Conservation (phyloP, 37 sponge, comb jelly and placozoan species). For the Halichondria panicea region DNA sequence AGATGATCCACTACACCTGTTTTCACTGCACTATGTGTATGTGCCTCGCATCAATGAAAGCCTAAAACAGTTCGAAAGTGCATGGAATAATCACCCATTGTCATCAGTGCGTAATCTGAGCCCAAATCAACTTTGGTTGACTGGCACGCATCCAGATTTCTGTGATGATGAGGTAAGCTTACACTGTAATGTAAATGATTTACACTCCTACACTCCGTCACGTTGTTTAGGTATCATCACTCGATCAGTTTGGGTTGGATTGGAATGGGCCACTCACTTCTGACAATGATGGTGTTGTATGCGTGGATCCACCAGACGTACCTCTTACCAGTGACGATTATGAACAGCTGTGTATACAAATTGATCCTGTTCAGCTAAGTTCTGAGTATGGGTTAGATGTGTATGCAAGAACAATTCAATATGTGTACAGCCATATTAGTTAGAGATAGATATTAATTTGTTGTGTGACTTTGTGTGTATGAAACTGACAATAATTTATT, state of each 20-base stretch:
- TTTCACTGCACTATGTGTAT: constrained; percentile 46
- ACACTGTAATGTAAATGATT: too few relatives aligned
- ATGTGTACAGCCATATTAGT: background rate
- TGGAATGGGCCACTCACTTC: constrained; percentile 26
- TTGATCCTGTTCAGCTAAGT: background rate
- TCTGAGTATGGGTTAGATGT: constrained; percentile 9
- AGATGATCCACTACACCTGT: constrained; percentile 32
- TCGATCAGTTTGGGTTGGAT: constrained; percentile 15
- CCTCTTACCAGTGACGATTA: constrained; percentile 19
- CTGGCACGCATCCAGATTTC: background rate
- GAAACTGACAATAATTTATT: too few relatives aligned
- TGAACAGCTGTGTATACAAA: background rate
- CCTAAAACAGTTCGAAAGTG: background rate
- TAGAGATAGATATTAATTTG: too few relatives aligned
- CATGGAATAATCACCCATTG: constrained; percentile 25
- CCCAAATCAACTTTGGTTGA: constrained; percentile 31
- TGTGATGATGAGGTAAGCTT: too few relatives aligned
- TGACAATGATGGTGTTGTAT: background rate
- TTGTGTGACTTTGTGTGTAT: too few relatives aligned
- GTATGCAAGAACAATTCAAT: background rate
- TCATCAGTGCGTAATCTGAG: background rate
- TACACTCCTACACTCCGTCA: too few relatives aligned
- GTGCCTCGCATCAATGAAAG: constrained; percentile 29
- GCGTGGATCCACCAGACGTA: background rate
- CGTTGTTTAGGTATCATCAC: background rate